Evolutionary conservation across 2,113 vertebrate species (phyloP).

Genomic region (Dendrocopos noguchii): DNA sequence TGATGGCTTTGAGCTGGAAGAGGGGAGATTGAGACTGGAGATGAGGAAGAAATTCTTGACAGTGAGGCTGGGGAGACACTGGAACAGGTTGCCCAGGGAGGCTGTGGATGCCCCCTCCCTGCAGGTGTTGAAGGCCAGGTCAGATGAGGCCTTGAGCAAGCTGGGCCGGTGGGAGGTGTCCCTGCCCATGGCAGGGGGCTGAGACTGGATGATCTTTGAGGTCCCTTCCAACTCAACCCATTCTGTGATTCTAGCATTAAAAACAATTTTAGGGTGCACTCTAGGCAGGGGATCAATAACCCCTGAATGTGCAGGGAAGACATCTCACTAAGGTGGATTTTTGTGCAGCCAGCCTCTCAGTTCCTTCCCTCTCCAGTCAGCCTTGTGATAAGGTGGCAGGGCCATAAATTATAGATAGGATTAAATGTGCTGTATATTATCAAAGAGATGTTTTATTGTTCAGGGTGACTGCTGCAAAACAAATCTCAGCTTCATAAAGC

Average conservation of each 20-base stretch:
- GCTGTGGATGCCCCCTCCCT: too few species aligned
- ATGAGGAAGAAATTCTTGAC: too few species aligned
- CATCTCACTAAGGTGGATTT: not conserved
- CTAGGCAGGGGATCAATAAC: not conserved
- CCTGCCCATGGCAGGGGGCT: too few species aligned
- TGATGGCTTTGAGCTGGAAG: too few species aligned
- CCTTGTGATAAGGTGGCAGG: not conserved
- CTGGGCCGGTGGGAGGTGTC: too few species aligned
- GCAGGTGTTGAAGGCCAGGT: too few species aligned
- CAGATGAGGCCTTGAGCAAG: too few species aligned
- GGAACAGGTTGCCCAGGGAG: too few species aligned
- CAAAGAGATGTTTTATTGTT: not conserved
- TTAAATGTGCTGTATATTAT: not conserved
- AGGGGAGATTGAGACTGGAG: too few species aligned
- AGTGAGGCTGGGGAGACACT: too few species aligned
- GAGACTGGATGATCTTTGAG: too few species aligned
- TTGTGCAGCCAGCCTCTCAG: not conserved
- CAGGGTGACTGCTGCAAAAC: conserved; percentile 9
- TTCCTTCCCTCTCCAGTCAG: not conserved
- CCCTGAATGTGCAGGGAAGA: not conserved
- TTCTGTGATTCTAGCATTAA: not conserved
- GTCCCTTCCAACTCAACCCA: too few species aligned
- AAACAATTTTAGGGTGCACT: not conserved
- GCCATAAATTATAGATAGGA: not conserved
- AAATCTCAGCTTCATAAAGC: conserved; percentile 20